Conservation (phyloP, 2,888 invertebrate genomes). For the Limenitis arthemis region DNA sequence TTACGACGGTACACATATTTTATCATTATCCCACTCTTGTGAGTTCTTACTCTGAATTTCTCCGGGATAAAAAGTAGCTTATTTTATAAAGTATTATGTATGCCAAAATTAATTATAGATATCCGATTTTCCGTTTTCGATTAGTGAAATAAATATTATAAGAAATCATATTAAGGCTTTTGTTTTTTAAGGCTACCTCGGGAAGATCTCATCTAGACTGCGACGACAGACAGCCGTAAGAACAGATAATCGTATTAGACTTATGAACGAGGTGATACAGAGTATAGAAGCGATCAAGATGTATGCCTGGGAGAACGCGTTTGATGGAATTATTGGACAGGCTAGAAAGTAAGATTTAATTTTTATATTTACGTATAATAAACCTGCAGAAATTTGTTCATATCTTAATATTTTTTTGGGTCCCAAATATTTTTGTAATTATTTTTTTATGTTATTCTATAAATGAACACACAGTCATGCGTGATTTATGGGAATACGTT, state of each 20-base stretch:
- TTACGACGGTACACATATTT: too few species aligned
- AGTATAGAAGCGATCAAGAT: constrained; percentile 91
- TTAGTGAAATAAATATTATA: too few species aligned
- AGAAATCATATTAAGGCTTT: neutral
- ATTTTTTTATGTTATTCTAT: too few species aligned
- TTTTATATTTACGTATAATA: neutral
- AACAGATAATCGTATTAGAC: constrained; percentile 87
- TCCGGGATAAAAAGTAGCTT: too few species aligned
- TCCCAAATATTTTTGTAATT: too few species aligned
- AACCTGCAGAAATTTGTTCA: too few species aligned
- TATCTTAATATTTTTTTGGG: too few species aligned
- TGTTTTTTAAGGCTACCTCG: constrained; percentile 72
- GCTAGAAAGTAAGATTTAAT: constrained; percentile 74
- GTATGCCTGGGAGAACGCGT: constrained; percentile 91
- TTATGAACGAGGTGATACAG: constrained; percentile 92
- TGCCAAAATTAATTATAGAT: neutral
- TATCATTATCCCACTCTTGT: neutral
- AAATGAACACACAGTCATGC: too few species aligned
- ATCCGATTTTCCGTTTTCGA: too few species aligned
- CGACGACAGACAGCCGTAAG: constrained; percentile 80
- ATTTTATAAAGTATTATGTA: too few species aligned
- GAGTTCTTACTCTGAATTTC: too few species aligned
- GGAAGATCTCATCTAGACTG: constrained; percentile 76
- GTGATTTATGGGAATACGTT: too few species aligned
- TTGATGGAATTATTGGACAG: constrained; percentile 79